Evolutionary conservation across 1,140 invertebrate genomes (phyloP), one percentile per base, ranked within the genome.

Genomic region (Cylas formicarius): DNA sequence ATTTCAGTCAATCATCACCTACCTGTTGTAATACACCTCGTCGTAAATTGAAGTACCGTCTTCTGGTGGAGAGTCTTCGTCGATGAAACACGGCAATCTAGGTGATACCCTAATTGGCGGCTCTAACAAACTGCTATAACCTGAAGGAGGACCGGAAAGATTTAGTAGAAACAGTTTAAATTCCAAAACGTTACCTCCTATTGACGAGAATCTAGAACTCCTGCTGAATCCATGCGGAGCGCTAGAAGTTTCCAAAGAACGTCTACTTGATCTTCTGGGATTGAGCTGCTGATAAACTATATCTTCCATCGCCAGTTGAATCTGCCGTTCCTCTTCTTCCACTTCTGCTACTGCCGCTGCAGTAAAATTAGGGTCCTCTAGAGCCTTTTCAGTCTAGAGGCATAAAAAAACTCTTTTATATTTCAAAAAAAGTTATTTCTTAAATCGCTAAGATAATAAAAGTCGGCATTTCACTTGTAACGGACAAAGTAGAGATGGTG

Each of bases 281-380:
- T 70, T 70, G 2, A 72, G 60, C 53, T 70, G 66, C 57, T 72
- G 62, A 53, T 75, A 74, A 33, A 73, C 74, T 2, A 80, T 82
- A 34, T 78, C 81, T 52, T 84, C 82, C 28, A 85, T 63, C 6
- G 81, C 82, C 17, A 78, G 80, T 9, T 77, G 78, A 17, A 84
- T 65, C 24, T 83, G 78, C 11, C 78, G 70, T 57, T 85, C 81
- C 62, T 86, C 81, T 61, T 85, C 83, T 50, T 81, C 79, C 45
- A 84, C 84, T 42, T 84, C 83, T 22, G 81, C 82, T 0, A 82
- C 81, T 6, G 82, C 82, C 2, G 74, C 75, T 36, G 73, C 75
- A 5, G 75, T 77, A 53, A 80, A 66, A 57, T 78, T 77, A 9
- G 78, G 77, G 64, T 80, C 77, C 54, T 78, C 78, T 31, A 81